Evolutionary conservation across 1,140 invertebrate species (phyloP), one percentile per base, ranked within the genome.

Genomic region (Yoshiicerus persimilis): DNA sequence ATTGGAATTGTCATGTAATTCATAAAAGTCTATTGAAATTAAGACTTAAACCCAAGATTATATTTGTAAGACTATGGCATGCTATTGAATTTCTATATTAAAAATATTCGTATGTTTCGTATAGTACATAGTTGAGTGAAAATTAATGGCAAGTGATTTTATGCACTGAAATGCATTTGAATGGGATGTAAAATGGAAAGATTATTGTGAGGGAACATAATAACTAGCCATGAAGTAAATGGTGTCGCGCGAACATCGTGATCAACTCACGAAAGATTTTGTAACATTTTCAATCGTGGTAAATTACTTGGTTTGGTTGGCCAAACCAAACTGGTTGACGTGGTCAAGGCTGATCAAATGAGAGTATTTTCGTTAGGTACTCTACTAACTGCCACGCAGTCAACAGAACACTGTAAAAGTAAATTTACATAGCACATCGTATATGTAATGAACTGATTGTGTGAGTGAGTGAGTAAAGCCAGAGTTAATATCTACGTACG

Each of bases 301-400:
- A 80, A 80, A 80, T 80, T 80, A 32, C 32, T 80, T 80, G 75
- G 75, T 38, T 80, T 80, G 75, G 30, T 36, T 80, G 75, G 75
- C 20, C 75, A 80, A 32, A 80, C 75, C 75, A 80, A 80, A 80
- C 75, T 80, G 75, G 75, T 80, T 80, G 75, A 80, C 75, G 75
- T 80, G 75, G 75, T 80, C 75, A 80, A 80, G 75, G 75, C 75
- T 80, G 75, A 80, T 80, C 75, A 80, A 80, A 80, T 80, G 75
- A 80, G 75, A 80, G 75, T 80, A 80, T 80, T 80, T 80, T 80
- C 75, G 75, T 80, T 80, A 80, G 75, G 75, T 70, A 70, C 27
- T 30, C 1, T 10, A 30, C 56, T 10, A 25, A 25, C 62, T 25
- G n/a, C n/a, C n/a, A 64, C 25, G 23, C 20, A 25, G n/a, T 64